A percentile compares a stretch with the other conserved stretches of the same genome.
Evolutionary conservation across 30 jellyfish, hydroid and myxozoan genomes (phyloP).

Genomic region (Hydra vulgaris): DNA sequence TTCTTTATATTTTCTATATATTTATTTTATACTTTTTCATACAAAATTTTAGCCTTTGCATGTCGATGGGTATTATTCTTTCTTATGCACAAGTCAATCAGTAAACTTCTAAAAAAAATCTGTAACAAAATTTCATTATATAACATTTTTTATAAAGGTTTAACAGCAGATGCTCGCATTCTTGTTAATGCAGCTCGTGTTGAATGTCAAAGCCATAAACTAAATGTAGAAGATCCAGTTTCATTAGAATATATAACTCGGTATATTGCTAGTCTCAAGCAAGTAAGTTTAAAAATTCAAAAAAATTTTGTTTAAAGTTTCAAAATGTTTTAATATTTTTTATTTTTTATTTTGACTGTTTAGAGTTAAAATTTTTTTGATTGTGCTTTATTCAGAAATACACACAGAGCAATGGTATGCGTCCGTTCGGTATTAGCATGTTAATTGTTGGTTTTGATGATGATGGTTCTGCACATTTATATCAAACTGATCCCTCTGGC

Average conservation of each 20-base stretch:
- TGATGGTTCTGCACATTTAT: constrained; percentile 79
- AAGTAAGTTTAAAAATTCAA: constrained; percentile 37
- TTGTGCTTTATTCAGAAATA: constrained; percentile 34
- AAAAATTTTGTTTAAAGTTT: too few relatives aligned
- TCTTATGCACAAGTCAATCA: too few relatives aligned
- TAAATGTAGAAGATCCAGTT: constrained; percentile 81
- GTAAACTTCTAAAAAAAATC: too few relatives aligned
- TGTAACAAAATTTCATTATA: too few relatives aligned
- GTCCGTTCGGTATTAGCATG: constrained; percentile 83
- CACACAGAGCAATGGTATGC: constrained; percentile 88
- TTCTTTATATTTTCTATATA: too few relatives aligned
- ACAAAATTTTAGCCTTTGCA: too few relatives aligned
- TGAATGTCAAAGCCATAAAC: constrained; percentile 91
- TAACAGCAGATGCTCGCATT: constrained; percentile 96
- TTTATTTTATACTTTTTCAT: too few relatives aligned
- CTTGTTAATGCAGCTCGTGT: constrained; percentile 88
- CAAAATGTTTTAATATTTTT: too few relatives aligned
- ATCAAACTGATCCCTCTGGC: constrained; percentile 94
- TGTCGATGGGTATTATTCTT: too few relatives aligned
- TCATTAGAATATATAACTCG: constrained; percentile 79
- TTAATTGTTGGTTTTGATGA: constrained; percentile 83
- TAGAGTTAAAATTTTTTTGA: too few relatives aligned
- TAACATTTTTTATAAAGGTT: too few relatives aligned
- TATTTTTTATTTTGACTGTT: too few relatives aligned
- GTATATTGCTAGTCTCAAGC: constrained; percentile 77